Evolutionary conservation across 2,113 vertebrate genomes (phyloP), one percentile per base, ranked within the genome.

Genomic region (Cardinalis cardinalis): DNA sequence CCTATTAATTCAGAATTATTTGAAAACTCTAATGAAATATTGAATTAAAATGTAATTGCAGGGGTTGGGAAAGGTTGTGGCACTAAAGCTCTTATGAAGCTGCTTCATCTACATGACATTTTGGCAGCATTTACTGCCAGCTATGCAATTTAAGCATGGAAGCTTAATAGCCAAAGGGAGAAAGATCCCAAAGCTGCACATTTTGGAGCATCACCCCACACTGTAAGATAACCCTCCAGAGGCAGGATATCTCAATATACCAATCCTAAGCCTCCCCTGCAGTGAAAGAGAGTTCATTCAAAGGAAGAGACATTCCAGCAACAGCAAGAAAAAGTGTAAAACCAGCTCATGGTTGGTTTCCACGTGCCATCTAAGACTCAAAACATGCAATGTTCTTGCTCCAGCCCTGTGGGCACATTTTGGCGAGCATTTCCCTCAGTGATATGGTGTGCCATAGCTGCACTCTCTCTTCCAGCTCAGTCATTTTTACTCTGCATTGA

Each of bases 1-100:
- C 87, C 81, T 96, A 95, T 97, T 96, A 95, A 96, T 95, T 92
- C 86, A 92, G 95, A 96, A 95, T 96, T 92, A 87, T 65, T 94
- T 87, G 81, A 95, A 96, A 96, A 93, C 83, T 90, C 76, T 95
- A 87, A 70, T 93, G 94, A 96, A 96, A 96, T 92, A 94, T 79
- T 93, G 94, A 96, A 95, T 95, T 95, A 96, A 93, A 96, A 92
- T 64, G 75, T 79, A 88, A 95, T 95, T 95, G 90, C 87, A 94
- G 78, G 84, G 92, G 93, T 74, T 90, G 92, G 84, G 78, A 90
- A 95, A 95, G 93, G 95, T 93, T 93, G 93, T 87, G 92, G 71
- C 92, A 89, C 78, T 90, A 92, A 93, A 92, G 87, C 89, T 92
- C 92, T 90, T 87, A 84, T 1, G 51, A 89, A 92, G 87, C 87